Base-by-base conservation (phyloP, 2,113 vertebrate genomes). In the Fregetta grallaria region DNA sequence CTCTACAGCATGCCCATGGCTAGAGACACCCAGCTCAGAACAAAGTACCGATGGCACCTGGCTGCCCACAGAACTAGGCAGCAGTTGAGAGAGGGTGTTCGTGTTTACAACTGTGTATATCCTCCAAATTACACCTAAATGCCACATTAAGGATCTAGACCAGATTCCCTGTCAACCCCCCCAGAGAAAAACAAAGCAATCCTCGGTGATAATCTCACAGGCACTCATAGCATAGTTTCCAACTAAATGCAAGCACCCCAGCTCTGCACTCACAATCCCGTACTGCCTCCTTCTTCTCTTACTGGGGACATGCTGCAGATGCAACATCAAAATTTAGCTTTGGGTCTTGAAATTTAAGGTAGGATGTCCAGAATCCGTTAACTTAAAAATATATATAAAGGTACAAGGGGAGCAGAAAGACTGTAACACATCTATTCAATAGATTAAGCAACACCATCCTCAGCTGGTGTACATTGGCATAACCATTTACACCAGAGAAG, bases 361-460 rank as follows among this genome's bases (percentile, higher is more conserved):
- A 55, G 29, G 15, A 42, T 2, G 6, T 50, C 50, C 36, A 79
- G 49, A 89, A 87, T 75, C 49, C 3, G 30, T 17, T 40, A 75
- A 45, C 6, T 76, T 91, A 32, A 56, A 89, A 38, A 42, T 18
- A 44, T 70, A 59, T n/a, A 6, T 19, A 55, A 21, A 10, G 58
- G 14, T 50, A 38, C 2, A 53, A 77, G 34, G 12, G 27, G 49
- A 95, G 19, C 27, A 89, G 40, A 88, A 81, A 79, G 23, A 30
- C 34, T 56, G 1, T 10, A 72, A 71, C 6, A 36, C 40, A 36
- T 58, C 32, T 66, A 32, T 76, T 92, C 62, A 70, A 66, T 88
- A 92, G 34, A 87, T 92, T 85, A 96, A 95, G 76, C 95, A 94
- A 96, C 84, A 95, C 29, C n/a, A 95, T 96, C 88, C 96, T 97